A percentile compares a stretch with the other conserved stretches of the same genome.
These are phyloP conservation scores for Drosophila melanosoma DNA, from an alignment of 2,888 invertebrate species.

Conservation along the genomic window DNA sequence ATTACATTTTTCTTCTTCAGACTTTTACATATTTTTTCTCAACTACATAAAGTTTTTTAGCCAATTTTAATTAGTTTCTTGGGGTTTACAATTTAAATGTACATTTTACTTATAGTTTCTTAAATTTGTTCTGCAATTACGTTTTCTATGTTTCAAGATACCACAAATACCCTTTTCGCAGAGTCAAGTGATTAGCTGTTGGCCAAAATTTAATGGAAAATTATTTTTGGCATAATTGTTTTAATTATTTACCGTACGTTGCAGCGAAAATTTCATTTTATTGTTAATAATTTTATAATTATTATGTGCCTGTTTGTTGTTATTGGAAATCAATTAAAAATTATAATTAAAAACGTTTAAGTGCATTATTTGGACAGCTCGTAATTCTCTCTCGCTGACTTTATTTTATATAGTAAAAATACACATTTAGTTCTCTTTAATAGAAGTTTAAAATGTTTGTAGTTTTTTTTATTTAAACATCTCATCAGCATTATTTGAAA, in stretches of 20 bases:
- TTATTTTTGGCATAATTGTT: slow-evolving; percentile 24
- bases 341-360: slow-evolving; percentile 57
- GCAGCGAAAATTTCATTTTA: slow-evolving; percentile 44
- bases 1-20: neutral
- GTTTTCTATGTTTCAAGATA: neutral
- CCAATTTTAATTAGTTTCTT: neutral
- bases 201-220: slow-evolving; percentile 17
- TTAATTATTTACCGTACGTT: slow-evolving; percentile 44
- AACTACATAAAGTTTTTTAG: neutral
- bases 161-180: neutral
- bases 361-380: slow-evolving; percentile 43
- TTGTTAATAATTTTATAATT: slow-evolving; percentile 41
- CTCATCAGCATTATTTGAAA: slow-evolving; percentile 20
- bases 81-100: neutral
- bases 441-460: neutral
- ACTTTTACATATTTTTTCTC: rapidly evolving
- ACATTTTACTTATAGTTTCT: neutral
- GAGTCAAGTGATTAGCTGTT: neutral
- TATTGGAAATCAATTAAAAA: slow-evolving; percentile 65
- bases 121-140: neutral
- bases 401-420: neutral
- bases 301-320: slow-evolving; percentile 1
- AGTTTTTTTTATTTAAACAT: slow-evolving; percentile 26
- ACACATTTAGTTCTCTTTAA: neutral
- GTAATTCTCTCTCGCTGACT: neutral